A percentile compares a stretch with the other conserved stretches of the same genome.
These are phyloP conservation scores for Branchellion lobata DNA, from an alignment of 2,888 invertebrate genomes.

Conservation along the genomic window DNA sequence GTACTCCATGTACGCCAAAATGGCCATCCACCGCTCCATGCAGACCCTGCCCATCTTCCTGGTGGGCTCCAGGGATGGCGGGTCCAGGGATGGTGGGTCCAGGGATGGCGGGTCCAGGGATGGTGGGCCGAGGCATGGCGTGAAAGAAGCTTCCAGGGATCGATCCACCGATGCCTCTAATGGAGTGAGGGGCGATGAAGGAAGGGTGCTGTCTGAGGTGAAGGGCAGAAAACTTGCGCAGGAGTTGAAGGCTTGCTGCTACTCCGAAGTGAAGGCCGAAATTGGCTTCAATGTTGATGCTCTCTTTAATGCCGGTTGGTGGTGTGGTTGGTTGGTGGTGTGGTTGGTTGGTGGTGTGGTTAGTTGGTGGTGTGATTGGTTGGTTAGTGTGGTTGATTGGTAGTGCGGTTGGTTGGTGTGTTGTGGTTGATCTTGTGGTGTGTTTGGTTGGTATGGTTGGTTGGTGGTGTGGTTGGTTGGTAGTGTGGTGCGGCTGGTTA, in stretches of 20 bases:
- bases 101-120: neutral
- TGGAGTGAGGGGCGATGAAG: slow-evolving; percentile 88
- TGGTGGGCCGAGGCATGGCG: neutral
- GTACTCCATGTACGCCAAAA: slow-evolving; percentile 90
- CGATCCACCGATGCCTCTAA: slow-evolving; percentile 84
- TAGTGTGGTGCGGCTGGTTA: too few relatives aligned
- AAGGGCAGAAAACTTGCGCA: slow-evolving; percentile 88
- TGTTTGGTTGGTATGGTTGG: too few relatives aligned
- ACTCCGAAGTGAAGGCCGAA: slow-evolving; percentile 96
- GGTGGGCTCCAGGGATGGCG: slow-evolving; percentile 17
- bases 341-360: too few relatives aligned
- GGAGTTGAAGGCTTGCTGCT: slow-evolving; percentile 89
- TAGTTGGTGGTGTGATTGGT: too few relatives aligned
- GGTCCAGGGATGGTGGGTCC: neutral
- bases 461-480: too few relatives aligned
- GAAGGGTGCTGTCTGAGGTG: slow-evolving; percentile 90
- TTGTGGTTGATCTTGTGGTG: too few relatives aligned
- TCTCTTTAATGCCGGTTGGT: slow-evolving; percentile 94
- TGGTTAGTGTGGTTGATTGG: too few relatives aligned
- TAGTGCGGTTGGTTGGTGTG: too few relatives aligned
- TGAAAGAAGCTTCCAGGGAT: neutral
- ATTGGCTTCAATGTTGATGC: slow-evolving; percentile 95
- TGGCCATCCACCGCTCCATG: slow-evolving; percentile 81
- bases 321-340: too few relatives aligned
- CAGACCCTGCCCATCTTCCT: slow-evolving; percentile 73